These are phyloP conservation scores for Aromia moschata DNA, from an alignment of 2,888 invertebrate genomes.

Conservation along the genomic window DNA sequence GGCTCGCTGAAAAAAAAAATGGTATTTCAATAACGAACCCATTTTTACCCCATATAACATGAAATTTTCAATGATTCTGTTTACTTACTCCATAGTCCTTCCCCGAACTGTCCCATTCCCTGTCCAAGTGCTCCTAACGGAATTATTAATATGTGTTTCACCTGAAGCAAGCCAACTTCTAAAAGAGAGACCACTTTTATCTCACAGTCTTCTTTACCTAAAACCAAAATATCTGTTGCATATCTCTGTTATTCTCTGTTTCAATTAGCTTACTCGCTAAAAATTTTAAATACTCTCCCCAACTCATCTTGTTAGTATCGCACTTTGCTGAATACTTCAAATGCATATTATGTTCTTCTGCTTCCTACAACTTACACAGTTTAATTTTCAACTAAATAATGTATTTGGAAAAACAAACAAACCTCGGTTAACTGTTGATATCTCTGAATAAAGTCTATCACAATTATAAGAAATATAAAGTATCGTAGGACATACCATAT, in stretches of 20 bases:
- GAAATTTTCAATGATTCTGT: too few species aligned
- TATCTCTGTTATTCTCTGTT: too few species aligned
- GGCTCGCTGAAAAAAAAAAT: too few species aligned
- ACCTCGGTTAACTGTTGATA: conserved; percentile 43
- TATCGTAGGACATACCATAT: conserved; percentile 41
- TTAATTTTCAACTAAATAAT: conserved; percentile 9
- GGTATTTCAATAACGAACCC: too few species aligned
- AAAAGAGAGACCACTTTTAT: conserved; percentile 44
- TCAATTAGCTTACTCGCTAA: conserved; percentile 36
- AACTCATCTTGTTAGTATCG: conserved; percentile 41
- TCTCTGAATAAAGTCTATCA: conserved; percentile 42
- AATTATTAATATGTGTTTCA: conserved; percentile 43
- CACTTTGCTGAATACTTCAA: conserved; percentile 40
- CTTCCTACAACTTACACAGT: conserved; percentile 41
- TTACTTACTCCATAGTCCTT: conserved; percentile 45
- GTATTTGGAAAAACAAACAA: conserved; percentile 16
- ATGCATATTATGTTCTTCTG: conserved; percentile 42
- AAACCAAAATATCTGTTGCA: conserved; percentile 30
- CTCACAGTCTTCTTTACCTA: conserved; percentile 42
- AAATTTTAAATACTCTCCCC: conserved; percentile 40
- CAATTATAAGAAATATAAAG: conserved; percentile 34
- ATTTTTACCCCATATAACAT: too few species aligned
- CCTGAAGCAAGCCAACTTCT: conserved; percentile 41
- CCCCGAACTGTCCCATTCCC: conserved; percentile 45
- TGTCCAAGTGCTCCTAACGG: conserved; percentile 44